A percentile compares a stretch with the other conserved stretches of the same genome.
These are phyloP conservation scores for Drosophila dives DNA, from an alignment of 2,888 invertebrate genomes.

Conservation along the genomic window DNA sequence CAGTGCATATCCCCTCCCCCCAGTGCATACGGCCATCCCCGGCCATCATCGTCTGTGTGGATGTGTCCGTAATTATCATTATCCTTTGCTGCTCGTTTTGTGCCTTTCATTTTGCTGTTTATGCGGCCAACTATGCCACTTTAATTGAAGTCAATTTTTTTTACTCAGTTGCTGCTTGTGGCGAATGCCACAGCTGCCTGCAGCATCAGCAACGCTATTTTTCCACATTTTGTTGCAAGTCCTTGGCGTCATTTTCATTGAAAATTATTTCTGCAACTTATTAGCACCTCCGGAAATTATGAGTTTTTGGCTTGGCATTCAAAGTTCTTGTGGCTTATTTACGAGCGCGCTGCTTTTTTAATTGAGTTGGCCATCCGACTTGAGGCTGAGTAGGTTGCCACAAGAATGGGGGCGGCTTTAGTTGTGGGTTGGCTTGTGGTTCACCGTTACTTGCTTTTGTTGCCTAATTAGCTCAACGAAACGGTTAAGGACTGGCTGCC, in stretches of 20 bases:
- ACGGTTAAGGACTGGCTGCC: slow-evolving; percentile 37
- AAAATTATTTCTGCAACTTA: slow-evolving; percentile 77
- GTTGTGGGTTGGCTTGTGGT: slow-evolving; percentile 17
- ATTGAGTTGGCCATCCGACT: slow-evolving; percentile 59
- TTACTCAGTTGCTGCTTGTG: slow-evolving; percentile 52
- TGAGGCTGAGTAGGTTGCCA: slow-evolving; percentile 14
- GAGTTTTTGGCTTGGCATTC: slow-evolving; percentile 65
- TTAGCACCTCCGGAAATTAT: slow-evolving; percentile 80
- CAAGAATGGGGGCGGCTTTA: neutral
- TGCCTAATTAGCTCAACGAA: slow-evolving; percentile 66
- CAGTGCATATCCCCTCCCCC: slow-evolving; percentile 9
- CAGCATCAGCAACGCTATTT: neutral
- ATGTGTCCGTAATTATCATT: slow-evolving; percentile 72
- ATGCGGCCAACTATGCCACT: slow-evolving; percentile 75
- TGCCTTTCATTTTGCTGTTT: slow-evolving; percentile 75
- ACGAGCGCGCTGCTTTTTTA: slow-evolving; percentile 61
- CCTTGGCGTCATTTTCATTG: slow-evolving; percentile 58
- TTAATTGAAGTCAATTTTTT: slow-evolving; percentile 79
- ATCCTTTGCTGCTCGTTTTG: slow-evolving; percentile 68
- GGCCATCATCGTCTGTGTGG: neutral
- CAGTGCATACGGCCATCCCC: neutral
- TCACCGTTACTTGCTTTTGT: slow-evolving; percentile 52
- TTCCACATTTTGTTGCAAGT: slow-evolving; percentile 41
- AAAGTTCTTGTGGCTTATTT: slow-evolving; percentile 64
- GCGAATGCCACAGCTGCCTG: slow-evolving; percentile 28